Conservation (phyloP, 2,888 invertebrate genomes). For the Metacarcinus magister region DNA sequence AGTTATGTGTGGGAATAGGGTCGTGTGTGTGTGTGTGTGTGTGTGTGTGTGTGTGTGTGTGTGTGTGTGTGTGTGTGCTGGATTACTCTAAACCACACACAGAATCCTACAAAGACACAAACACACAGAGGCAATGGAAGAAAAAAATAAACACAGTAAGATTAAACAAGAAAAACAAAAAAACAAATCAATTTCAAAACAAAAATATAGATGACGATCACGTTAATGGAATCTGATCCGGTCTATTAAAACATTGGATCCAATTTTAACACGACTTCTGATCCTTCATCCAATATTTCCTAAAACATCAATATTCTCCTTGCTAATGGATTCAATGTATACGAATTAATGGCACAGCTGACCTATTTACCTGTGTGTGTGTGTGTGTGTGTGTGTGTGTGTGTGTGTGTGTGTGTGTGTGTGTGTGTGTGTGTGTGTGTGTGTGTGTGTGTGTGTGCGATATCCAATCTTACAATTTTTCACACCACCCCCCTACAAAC, state of each 20-base stretch:
- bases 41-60: constrained; percentile 53
- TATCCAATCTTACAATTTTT: too few species aligned
- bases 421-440: background rate
- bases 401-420: background rate
- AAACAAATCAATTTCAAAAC: too few species aligned
- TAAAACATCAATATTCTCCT: background rate
- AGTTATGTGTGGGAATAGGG: background rate
- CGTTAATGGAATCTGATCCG: background rate
- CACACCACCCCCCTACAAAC: too few species aligned
- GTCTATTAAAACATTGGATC: background rate
- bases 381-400: constrained; percentile 32
- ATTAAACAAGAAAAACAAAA: background rate
- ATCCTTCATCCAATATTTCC: too few species aligned
- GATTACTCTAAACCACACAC: too few species aligned
- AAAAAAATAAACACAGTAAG: background rate
- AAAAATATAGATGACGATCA: too few species aligned
- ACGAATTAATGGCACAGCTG: background rate
- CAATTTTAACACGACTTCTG: background rate
- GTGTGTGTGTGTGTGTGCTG: background rate
- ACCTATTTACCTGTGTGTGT: background rate
- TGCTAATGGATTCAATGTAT: background rate
- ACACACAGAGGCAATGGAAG: background rate
- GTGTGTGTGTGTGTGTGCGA: too few species aligned
- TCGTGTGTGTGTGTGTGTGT: constrained; percentile 42
- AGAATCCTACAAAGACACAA: too few species aligned